These are phyloP conservation scores for Helarctos malayanus DNA, from an alignment of 2,797 vertebrate genomes.

Conservation along the genomic window DNA sequence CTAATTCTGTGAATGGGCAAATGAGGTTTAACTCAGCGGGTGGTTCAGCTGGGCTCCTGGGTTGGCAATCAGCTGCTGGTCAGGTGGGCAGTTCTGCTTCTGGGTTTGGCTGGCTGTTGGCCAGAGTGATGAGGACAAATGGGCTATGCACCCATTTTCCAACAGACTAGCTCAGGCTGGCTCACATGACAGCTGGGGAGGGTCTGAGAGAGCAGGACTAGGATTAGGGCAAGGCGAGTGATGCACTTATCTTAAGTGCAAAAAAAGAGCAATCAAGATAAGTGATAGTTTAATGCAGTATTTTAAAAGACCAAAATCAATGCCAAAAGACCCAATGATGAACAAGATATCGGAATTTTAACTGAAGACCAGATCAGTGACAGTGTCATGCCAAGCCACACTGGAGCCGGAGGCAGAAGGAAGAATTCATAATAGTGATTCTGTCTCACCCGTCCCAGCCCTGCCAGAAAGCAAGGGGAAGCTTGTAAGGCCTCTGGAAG, in stretches of 20 bases:
- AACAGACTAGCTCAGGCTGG: background rate
- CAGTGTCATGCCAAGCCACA: background rate
- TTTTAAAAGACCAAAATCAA: background rate
- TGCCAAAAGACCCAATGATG: background rate
- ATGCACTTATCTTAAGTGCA: background rate
- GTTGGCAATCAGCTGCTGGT: background rate
- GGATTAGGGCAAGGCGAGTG: background rate
- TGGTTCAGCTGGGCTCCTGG: background rate
- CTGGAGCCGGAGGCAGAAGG: background rate
- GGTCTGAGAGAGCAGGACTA: background rate
- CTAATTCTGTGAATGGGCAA: background rate
- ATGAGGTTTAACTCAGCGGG: background rate
- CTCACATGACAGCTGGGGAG: background rate
- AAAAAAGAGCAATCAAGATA: background rate
- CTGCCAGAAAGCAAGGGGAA: background rate
- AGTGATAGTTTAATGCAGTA: background rate
- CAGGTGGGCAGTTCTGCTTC: background rate
- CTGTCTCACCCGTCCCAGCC: background rate
- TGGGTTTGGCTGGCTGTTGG: background rate
- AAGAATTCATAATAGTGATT: background rate
- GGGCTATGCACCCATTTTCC: background rate
- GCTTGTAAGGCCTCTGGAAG: background rate
- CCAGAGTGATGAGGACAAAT: background rate
- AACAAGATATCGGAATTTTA: background rate
- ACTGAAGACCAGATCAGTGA: background rate